Evolutionary conservation across 2,797 vertebrate species (phyloP), one percentile per base, ranked within the genome.

Genomic region (Schizothorax lantsangensis): DNA sequence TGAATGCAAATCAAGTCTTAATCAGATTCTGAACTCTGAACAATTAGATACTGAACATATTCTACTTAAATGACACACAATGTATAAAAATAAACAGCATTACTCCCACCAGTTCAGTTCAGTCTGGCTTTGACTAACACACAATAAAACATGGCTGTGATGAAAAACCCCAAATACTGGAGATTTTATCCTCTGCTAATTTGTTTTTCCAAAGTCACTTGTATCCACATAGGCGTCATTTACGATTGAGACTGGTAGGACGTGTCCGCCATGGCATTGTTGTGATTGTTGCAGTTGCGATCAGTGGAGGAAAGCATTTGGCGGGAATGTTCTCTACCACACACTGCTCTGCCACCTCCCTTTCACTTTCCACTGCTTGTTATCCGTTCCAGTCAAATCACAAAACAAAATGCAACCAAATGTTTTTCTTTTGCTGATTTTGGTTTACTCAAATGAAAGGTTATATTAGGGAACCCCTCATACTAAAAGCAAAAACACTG

Each of bases 291-390:
- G 43, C 64, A 81, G 64, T 38, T 52, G 73, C 47, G 15, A 33
- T 52, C 73, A 75, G 43, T 30, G 26, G 62, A 15, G 64, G 64
- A 68, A 81, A 69, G 57, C 33, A 2, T 49, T 52, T 81, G 43
- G 43, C 15, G 10, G 62, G 62, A 66, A 69, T 69, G 30, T 14
- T 9, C 40, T 81, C 66, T 81, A 15, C 62, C 19, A 4, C 62
- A 68, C 62, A 33, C 43, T 49, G 43, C 43, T 66, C 19, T 68
- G 43, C 62, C 21, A 43, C 38, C 38, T 45, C 38, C 38, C 6
- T 62, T 79, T 79, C 78, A 68, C 79, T 68, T 49, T 69, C 43
- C 45, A 36, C 43, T 15, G 79, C 64, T 69, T 33, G 62, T 68
- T 81, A 52, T 68, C 43, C 5, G 6, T 80, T 43, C n/a, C 38